Base-by-base conservation (phyloP, 1,140 invertebrate genomes). In the Bilobella aurantiaca region DNA sequence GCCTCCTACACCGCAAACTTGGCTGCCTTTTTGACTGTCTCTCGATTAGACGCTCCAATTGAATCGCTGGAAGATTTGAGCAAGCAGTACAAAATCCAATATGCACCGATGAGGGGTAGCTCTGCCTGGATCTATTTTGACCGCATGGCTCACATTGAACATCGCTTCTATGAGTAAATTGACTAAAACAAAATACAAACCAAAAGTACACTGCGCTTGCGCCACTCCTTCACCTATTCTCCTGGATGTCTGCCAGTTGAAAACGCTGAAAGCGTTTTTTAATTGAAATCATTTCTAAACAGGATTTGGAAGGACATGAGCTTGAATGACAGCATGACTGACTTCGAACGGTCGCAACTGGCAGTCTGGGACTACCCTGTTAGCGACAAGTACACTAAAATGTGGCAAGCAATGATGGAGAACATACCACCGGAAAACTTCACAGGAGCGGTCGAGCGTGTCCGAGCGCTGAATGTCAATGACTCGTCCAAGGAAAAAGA, bases 291-390 rank as follows among this genome's bases (percentile, higher is more conserved):
- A 58, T 61, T 66, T 42, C 62, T 49, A 76, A 77, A 42, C 74
- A 96, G 92, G 73, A 96, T 97, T 70, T 98, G 95, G 95, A 96
- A 96, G 75, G 89, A 96, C 67, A 95, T 98, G 87, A 94, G 91
- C 32, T 78, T 98, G 12, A 95, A 97, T 74, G 94, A 97, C 76
- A 93, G 88, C 63, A 77, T 97, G 21, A 86, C 84, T 14, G 89
- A 93, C 42, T 83, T 93, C 0, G 92, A 97, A 75, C 79, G 93
- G 58, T 89, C 93, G 0, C 92, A 96, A 76, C 76, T 98, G 16
- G 94, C 95, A 0, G 95, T 98, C 0, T 99, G 95, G 95, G 95
- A 98, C 77, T 99, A 98, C 78, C 96, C 96, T 0, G 93, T 97
- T 0, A 94, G 91, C 73, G 94, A 98, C 77, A 98, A 96, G 74